Base-by-base conservation (phyloP, 2,888 invertebrate species). In the Drepanosiphum platanoidis region DNA sequence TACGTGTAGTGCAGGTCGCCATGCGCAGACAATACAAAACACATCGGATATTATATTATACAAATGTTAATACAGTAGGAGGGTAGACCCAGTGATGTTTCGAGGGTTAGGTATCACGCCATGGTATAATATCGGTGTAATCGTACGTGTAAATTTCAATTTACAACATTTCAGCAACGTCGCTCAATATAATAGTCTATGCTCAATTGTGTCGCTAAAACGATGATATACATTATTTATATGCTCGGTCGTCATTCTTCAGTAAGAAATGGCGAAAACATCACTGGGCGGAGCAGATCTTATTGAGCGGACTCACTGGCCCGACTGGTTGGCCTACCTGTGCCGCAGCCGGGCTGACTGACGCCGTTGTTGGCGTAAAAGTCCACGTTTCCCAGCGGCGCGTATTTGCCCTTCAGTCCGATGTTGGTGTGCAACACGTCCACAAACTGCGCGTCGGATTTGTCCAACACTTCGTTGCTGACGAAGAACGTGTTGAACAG, bases 331-430 rank as follows among this genome's bases (percentile, higher is more conserved):
- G 36, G 34, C 4, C 22, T 83, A 88, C 87, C 87, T 30, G 32
- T 87, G 46, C 87, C 86, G 88, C 93, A 93, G 0, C 93, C 93
- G 0, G 93, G 93, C 88, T 93, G 93, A 2, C 88, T 87, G 13
- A 91, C 88, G 7, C 88, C 89, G 22, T 88, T 88, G 86, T 89
- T 89, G 36, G 89, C 88, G 84, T 89, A 89, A 87, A 89, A 89
- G 87, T 89, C 89, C 30, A 88, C 87, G 71, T 88, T 87, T 0
- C 88, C 89, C 22, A 88, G 86, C 8, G 88, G 86, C 42, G 84
- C 32, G 3, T 88, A 70, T 78, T 88, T 87, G 1, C 89, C 89
- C 61, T 88, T 87, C 36, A 86, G 81, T 9, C 87, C 88, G 22
- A 88, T 88, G 74, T 89, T 89, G 9, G 88, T 88, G 84, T 89